Evolutionary conservation across 2,888 invertebrate genomes (phyloP).

Genomic region (Perizoma flavofasciatum): DNA sequence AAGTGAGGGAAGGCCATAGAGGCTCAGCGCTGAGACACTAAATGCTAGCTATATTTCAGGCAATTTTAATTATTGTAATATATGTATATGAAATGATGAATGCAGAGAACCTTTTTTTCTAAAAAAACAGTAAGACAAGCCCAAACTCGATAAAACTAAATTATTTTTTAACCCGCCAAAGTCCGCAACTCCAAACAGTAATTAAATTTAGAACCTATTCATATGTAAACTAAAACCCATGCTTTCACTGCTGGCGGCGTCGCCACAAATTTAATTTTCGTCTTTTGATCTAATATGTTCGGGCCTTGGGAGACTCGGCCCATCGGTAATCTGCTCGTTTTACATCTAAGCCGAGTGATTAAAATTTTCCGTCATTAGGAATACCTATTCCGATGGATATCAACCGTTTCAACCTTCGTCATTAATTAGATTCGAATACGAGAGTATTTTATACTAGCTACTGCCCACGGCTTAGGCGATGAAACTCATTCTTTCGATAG

Average conservation of each 20-base stretch:
- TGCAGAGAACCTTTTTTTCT: too few species aligned
- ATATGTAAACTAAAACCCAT: constrained; percentile 54
- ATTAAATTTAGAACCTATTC: constrained; percentile 60
- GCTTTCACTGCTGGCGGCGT: constrained; percentile 48
- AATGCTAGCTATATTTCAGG: too few species aligned
- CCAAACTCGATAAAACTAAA: constrained; percentile 1
- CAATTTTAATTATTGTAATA: too few species aligned
- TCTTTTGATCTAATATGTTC: constrained; percentile 67
- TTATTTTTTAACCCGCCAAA: constrained; percentile 15
- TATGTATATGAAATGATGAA: too few species aligned
- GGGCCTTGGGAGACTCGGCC: constrained; percentile 55
- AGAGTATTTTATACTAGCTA: background rate
- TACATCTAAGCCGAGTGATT: constrained; percentile 47
- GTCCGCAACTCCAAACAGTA: background rate
- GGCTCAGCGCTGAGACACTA: too few species aligned
- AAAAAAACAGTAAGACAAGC: too few species aligned
- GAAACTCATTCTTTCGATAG: too few species aligned
- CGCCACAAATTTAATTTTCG: constrained; percentile 62
- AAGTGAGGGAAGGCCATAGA: too few species aligned
- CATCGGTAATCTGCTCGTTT: constrained; percentile 49
- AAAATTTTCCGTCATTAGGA: constrained; percentile 55
- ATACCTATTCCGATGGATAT: constrained; percentile 42
- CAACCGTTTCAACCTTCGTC: constrained; percentile 24
- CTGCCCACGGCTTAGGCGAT: too few species aligned
- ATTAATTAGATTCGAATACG: constrained; percentile 18